Evolutionary conservation across 30 jellyfish, hydroid and myxozoan genomes (phyloP).

Genomic region (Calvadosia cruxmelitensis): DNA sequence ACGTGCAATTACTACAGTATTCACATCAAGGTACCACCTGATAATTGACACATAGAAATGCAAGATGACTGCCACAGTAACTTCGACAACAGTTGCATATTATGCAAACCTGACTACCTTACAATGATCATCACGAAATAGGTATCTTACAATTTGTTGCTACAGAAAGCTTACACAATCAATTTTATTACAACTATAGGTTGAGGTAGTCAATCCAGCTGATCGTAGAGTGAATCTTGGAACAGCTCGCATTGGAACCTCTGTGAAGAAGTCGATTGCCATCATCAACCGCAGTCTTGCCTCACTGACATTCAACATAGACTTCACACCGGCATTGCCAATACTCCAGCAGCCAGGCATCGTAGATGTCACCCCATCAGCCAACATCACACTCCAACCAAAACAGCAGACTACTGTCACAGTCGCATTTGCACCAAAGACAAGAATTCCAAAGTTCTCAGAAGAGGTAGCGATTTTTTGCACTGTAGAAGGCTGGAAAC

Average conservation of each 20-base stretch:
- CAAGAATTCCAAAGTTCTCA: slow-evolving; percentile 66
- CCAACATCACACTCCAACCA: slow-evolving; percentile 41
- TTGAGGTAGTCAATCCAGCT: slow-evolving; percentile 64
- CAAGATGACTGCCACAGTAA: too few relatives aligned
- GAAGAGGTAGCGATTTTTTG: slow-evolving; percentile 52
- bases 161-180: too few relatives aligned
- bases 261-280: slow-evolving; percentile 36
- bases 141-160: too few relatives aligned
- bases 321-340: slow-evolving; percentile 56
- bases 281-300: slow-evolving; percentile 81
- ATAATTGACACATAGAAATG: too few relatives aligned
- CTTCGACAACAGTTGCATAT: too few relatives aligned
- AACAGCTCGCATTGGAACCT: slow-evolving; percentile 44
- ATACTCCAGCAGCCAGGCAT: slow-evolving; percentile 59
- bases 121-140: too few relatives aligned
- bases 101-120: too few relatives aligned
- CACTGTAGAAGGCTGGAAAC: too few relatives aligned
- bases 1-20: too few relatives aligned
- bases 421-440: slow-evolving; percentile 57
- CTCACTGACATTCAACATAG: slow-evolving; percentile 36
- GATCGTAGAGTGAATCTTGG: slow-evolving; percentile 79
- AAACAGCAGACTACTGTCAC: slow-evolving; percentile 35
- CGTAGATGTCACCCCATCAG: slow-evolving; percentile 41
- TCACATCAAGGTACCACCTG: too few relatives aligned
- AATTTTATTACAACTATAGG: too few relatives aligned